A percentile compares a stretch with the other conserved stretches of the same genome.
Conservation (phyloP, 2,888 invertebrate genomes). For the Seladonia tumulorum region DNA sequence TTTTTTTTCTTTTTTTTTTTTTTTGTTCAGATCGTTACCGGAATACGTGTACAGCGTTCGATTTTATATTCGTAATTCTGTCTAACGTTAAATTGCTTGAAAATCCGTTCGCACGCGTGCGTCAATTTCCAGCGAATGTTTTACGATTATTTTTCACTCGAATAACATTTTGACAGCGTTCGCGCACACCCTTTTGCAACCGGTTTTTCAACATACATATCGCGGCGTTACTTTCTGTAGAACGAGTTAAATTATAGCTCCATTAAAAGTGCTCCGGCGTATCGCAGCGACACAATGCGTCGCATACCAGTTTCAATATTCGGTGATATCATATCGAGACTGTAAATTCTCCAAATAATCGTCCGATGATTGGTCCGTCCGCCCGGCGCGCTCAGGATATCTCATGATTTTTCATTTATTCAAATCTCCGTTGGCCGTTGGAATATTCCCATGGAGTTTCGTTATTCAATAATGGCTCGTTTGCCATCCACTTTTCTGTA, state of each 20-base stretch:
- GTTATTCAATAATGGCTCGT: constrained; percentile 6
- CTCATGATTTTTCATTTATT: constrained; percentile 27
- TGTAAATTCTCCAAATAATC: constrained; percentile 20
- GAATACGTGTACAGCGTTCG: neutral
- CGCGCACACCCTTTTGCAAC: neutral
- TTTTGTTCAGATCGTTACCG: neutral
- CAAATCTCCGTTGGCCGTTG: neutral
- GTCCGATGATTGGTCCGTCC: constrained; percentile 14
- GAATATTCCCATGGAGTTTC: neutral
- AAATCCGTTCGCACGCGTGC: neutral
- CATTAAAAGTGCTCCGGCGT: neutral
- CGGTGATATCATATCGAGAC: constrained; percentile 5
- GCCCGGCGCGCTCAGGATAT: neutral
- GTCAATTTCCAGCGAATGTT: neutral
- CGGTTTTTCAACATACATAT: neutral
- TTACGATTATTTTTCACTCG: constrained; percentile 7
- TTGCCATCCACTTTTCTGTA: neutral
- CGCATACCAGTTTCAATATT: constrained; percentile 19
- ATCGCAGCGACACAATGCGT: neutral
- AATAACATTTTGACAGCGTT: neutral
- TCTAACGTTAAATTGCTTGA: neutral
- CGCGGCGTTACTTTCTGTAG: neutral
- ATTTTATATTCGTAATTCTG: neutral
- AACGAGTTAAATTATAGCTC: neutral
- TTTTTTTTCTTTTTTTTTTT: neutral